These are phyloP conservation scores for Adelphocoris suturalis DNA, from an alignment of 2,888 invertebrate genomes.

Conservation along the genomic window DNA sequence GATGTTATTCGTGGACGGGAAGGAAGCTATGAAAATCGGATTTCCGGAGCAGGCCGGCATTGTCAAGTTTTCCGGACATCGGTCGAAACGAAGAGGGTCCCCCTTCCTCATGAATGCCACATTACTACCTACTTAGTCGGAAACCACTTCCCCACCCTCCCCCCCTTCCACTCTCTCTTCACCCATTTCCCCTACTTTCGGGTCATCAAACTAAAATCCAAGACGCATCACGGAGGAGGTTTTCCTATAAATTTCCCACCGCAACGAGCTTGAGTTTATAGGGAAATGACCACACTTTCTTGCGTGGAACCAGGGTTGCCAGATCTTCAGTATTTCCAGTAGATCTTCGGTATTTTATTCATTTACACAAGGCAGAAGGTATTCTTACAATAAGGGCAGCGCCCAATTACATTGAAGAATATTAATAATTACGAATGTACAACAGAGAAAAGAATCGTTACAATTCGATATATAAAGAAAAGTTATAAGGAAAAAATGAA, in stretches of 20 bases:
- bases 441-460: no score
- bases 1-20: neutral
- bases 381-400: no score
- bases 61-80: slow-evolving; percentile 20
- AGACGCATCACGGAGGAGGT: slow-evolving; percentile 44
- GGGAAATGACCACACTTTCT: no score
- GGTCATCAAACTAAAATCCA: slow-evolving; percentile 55
- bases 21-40: slow-evolving; percentile 27
- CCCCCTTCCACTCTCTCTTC: neutral
- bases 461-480: no score
- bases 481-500: no score
- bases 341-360: no score
- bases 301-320: no score
- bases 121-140: slow-evolving; percentile 34
- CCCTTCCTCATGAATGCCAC: slow-evolving; percentile 25
- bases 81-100: neutral
- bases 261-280: neutral
- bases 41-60: neutral
- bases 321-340: no score
- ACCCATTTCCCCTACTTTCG: neutral
- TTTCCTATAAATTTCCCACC: neutral
- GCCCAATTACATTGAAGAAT: no score
- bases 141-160: neutral
- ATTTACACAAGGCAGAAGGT: no score
- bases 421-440: no score